Percentiles rank a stretch among this genome's conserved stretches.
These are phyloP conservation scores for Seriola aureovittata DNA, from an alignment of 2,113 vertebrate genomes.

Conservation along the genomic window DNA sequence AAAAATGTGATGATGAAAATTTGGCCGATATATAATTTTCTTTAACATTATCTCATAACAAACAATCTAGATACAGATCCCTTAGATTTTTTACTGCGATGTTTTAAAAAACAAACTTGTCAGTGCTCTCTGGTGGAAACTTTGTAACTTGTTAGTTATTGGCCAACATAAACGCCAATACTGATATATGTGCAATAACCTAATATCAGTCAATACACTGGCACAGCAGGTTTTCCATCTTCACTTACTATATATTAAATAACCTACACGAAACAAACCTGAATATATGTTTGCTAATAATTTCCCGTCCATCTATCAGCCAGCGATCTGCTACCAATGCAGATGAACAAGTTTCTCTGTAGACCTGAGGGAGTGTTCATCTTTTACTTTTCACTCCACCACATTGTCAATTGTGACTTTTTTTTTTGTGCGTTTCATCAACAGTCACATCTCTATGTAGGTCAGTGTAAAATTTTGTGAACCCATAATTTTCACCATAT, in stretches of 20 bases:
- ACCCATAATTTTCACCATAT: neutral
- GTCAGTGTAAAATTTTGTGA: neutral
- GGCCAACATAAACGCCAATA: too few species aligned
- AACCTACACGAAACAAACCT: neutral
- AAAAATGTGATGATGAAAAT: too few species aligned
- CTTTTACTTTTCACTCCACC: neutral
- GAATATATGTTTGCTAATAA: neutral
- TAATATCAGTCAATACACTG: neutral
- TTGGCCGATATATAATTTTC: too few species aligned
- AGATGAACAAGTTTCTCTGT: slow-evolving; percentile 23
- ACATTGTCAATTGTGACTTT: neutral
- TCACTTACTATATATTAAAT: neutral
- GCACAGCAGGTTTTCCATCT: too few species aligned
- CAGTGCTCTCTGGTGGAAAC: too few species aligned
- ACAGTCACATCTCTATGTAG: slow-evolving; percentile 9
- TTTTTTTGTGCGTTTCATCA: neutral
- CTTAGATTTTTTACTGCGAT: too few species aligned
- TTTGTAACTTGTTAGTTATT: too few species aligned
- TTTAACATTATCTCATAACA: too few species aligned
- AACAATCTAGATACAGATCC: too few species aligned
- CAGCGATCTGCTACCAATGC: neutral
- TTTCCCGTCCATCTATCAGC: neutral
- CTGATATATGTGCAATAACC: neutral
- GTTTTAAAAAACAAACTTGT: too few species aligned
- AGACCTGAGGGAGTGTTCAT: neutral